Base-by-base conservation (phyloP, 1,140 invertebrate species). In the Trypoxylus dichotomus region DNA sequence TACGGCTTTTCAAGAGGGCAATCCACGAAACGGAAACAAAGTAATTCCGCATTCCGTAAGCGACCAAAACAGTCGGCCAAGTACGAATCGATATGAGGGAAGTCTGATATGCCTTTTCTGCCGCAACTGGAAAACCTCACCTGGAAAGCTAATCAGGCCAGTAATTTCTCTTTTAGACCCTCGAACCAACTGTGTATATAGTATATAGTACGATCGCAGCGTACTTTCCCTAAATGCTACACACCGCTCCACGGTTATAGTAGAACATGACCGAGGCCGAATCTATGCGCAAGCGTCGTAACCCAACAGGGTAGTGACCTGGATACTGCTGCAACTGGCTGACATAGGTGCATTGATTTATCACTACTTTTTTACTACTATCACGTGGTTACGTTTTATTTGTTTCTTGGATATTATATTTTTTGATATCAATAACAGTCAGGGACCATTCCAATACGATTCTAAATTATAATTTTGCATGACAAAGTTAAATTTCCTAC, bases 331-430 rank as follows among this genome's bases (percentile, higher is more conserved):
- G 77, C 77, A 82, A 78, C 79, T 77, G 76, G 79, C 79, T 82
- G 78, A 82, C 81, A 78, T 79, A 82, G 81, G 81, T 82, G 81
- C 81, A 82, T 82, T 82, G 81, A 82, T 82, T 82, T 82, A 82
- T 82, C 78, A 79, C 77, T 42, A 73, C 42, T 77, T 74, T n/a
- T 27, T 77, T 77, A 77, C 72, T 74, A 74, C 68, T 42, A 42
- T 74, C 13, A 21, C 58, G 58, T 60, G 21, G 58, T 60, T 60
- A 7, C 15, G 58, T 32, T 77, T 71, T 73, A 77, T 77, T 77
- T 72, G 32, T 72, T 32, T 72, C 1, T 72, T 24, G n/a, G 25
- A 77, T 77, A 68, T 54, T 63, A n/a, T n/a, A 68, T 63, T 37
- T 43, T 75, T 25, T n/a, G n/a, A n/a, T n/a, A n/a, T 37, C 41